Evolutionary conservation across 2,888 invertebrate species (phyloP).

Genomic region (Erpobdella octoculata): DNA sequence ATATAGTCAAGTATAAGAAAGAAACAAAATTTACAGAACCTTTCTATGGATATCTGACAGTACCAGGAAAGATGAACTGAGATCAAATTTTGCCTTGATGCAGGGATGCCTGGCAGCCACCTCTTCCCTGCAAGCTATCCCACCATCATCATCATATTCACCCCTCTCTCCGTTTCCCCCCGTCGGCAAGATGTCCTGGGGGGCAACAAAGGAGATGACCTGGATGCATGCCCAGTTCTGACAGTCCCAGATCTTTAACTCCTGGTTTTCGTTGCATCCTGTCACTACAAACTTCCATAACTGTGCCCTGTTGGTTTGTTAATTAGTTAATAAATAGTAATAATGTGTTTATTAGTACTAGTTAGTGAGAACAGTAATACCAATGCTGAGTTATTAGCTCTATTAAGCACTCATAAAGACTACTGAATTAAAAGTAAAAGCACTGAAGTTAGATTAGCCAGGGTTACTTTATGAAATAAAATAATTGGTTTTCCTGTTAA

Average conservation of each 20-base stretch:
- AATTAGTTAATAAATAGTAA: neutral
- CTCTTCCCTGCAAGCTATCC: neutral
- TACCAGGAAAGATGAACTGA: constrained; percentile 74
- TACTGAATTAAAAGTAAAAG: too few species aligned
- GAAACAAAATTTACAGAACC: constrained; percentile 54
- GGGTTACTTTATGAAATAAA: too few species aligned
- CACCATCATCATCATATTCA: neutral
- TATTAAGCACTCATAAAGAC: too few species aligned
- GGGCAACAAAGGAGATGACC: constrained; percentile 40
- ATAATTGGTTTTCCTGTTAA: too few species aligned
- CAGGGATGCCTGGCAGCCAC: constrained; percentile 48
- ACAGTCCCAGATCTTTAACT: constrained; percentile 87
- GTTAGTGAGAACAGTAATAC: too few species aligned
- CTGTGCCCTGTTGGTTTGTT: constrained; percentile 18
- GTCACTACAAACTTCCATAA: constrained; percentile 95
- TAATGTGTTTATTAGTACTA: too few species aligned
- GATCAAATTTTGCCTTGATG: constrained; percentile 73
- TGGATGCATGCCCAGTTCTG: constrained; percentile 87
- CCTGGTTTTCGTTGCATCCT: constrained; percentile 78
- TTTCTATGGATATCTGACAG: constrained; percentile 78
- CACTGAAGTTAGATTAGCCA: too few species aligned
- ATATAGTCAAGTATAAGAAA: neutral
- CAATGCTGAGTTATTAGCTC: too few species aligned
- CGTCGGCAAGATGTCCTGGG: neutral
- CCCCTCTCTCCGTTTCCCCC: neutral